Percentiles rank a stretch among this genome's conserved stretches.
Conservation (phyloP, 2,888 invertebrate genomes). For the Xestobium rufovillosum region DNA sequence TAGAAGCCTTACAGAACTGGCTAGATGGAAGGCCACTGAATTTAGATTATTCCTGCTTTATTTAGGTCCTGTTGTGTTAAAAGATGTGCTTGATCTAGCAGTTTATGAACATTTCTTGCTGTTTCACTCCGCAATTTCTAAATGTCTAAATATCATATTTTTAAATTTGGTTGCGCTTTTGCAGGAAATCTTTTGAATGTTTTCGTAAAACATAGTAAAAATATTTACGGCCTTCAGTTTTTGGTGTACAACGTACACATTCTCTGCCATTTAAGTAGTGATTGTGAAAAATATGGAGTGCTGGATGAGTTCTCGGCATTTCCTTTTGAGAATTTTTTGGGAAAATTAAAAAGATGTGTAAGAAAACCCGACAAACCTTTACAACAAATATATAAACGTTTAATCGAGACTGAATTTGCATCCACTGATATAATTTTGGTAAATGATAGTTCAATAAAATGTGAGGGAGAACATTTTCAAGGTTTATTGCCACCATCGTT, state of each 20-base stretch:
- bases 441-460: too few species aligned
- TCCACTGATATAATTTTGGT: too few species aligned
- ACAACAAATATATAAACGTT: conserved; percentile 10
- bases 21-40: conserved; percentile 23
- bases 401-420: conserved; percentile 4
- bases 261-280: conserved; percentile 17
- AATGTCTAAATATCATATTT: too few species aligned
- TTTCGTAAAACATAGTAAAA: conserved; percentile 15
- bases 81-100: conserved; percentile 11
- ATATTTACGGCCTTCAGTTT: conserved; percentile 17
- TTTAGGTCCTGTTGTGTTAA: conserved; percentile 21
- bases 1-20: conserved; percentile 18
- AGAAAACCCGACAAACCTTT: conserved; percentile 12
- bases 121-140: background rate
- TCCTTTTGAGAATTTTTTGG: conserved; percentile 19
- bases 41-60: too few species aligned
- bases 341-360: conserved; percentile 14
- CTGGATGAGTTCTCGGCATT: conserved; percentile 16
- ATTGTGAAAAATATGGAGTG: conserved; percentile 12
- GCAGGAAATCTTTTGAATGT: conserved; percentile 11
- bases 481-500: too few species aligned
- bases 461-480: too few species aligned
- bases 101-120: conserved; percentile 19
- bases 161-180: conserved; percentile 4
- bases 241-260: conserved; percentile 17